Evolutionary conservation across 2,113 vertebrate species (phyloP).

Genomic region (Hucho hucho): DNA sequence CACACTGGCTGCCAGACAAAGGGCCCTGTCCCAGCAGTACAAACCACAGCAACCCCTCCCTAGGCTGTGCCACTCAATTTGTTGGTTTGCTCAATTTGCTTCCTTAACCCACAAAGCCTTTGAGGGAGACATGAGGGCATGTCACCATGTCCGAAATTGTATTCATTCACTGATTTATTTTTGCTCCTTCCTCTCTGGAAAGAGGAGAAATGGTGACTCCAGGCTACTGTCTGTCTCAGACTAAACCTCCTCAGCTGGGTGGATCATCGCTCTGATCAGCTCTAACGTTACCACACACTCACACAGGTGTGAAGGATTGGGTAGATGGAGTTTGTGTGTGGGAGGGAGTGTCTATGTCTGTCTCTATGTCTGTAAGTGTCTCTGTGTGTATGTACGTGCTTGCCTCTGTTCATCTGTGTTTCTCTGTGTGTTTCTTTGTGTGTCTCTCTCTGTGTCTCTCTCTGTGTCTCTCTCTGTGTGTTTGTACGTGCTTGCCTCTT

Average conservation of each 20-base stretch:
- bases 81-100: conserved; percentile 62
- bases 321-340: background rate
- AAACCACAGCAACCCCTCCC: conserved; percentile 59
- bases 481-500: conserved; percentile 4
- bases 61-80: conserved; percentile 56
- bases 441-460: conserved; percentile 8
- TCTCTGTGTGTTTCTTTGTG: background rate
- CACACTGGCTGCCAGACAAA: conserved; percentile 44
- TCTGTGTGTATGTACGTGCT: background rate
- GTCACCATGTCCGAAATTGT: conserved; percentile 48
- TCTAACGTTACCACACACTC: background rate
- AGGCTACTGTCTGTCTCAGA: background rate
- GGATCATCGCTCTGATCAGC: background rate
- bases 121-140: conserved; percentile 50
- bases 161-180: conserved; percentile 50
- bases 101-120: conserved; percentile 56
- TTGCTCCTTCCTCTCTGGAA: conserved; percentile 11
- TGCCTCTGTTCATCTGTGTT: background rate
- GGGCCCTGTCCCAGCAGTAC: conserved; percentile 24
- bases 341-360: background rate
- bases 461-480: conserved; percentile 10
- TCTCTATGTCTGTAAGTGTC: background rate
- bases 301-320: background rate
- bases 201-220: background rate
- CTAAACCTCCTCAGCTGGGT: background rate